Percentiles rank a stretch among this genome's conserved stretches.
Evolutionary conservation across 2,797 vertebrate genomes (phyloP).

Genomic region (Psittacula echo): DNA sequence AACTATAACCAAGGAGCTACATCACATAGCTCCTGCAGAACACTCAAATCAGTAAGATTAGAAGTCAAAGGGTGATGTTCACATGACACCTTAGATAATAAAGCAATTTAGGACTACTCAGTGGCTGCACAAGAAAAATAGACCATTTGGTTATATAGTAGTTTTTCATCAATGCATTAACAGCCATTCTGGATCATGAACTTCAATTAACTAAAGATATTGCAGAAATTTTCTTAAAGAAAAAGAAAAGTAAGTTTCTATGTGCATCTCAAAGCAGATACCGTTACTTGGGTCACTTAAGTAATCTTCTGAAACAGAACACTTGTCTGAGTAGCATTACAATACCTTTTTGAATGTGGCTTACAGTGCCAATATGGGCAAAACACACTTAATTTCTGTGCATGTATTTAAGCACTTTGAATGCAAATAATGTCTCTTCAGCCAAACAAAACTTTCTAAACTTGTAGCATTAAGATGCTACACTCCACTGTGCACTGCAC

Average conservation of each 20-base stretch:
- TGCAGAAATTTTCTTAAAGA: not conserved
- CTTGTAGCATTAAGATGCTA: not conserved
- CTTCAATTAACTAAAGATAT: not conserved
- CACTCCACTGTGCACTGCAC: not conserved
- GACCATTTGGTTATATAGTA: not conserved
- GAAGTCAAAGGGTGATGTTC: not conserved
- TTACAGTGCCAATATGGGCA: not conserved
- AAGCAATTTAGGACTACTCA: not conserved
- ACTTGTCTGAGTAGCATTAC: not conserved
- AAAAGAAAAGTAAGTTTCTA: not conserved
- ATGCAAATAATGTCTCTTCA: not conserved
- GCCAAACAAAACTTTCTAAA: not conserved
- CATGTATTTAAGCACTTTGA: not conserved
- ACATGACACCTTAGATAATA: not conserved
- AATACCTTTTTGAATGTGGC: not conserved
- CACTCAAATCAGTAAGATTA: not conserved
- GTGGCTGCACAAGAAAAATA: not conserved
- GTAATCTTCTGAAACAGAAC: not conserved
- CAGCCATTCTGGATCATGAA: not conserved
- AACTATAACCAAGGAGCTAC: not conserved
- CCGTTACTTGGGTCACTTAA: not conserved
- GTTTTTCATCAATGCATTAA: not conserved
- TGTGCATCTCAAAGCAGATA: not conserved
- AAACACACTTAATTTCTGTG: not conserved
- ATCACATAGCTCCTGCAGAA: not conserved